phyloP scores from a whole-genome alignment of 2,797 vertebrate species.

The Hydrocynus forskahlii region DNA sequence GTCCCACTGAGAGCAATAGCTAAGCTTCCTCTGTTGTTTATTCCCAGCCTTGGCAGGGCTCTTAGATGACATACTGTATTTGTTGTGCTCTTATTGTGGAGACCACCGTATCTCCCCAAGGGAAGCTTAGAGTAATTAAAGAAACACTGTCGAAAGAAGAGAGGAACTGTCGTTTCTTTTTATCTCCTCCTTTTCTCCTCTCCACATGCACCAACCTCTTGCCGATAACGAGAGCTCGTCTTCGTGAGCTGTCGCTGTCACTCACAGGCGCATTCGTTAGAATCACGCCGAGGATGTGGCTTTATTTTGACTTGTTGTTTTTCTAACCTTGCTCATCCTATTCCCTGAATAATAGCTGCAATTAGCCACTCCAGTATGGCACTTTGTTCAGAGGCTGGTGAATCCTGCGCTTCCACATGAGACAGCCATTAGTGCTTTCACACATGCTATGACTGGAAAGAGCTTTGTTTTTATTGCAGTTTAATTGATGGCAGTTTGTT shows the following conservation, averaged over 20 bases:
- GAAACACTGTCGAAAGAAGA: constrained; percentile 35
- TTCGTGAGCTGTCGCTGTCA: background rate
- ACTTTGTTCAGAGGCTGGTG: constrained; percentile 1
- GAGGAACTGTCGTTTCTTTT: constrained; percentile 28
- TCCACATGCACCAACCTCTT: constrained; percentile 8
- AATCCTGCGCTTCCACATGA: constrained; percentile 10
- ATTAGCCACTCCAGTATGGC: constrained; percentile 11
- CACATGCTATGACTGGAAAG: constrained; percentile 15
- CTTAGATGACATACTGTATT: constrained; percentile 42
- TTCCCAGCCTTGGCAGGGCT: constrained; percentile 27
- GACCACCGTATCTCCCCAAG: constrained; percentile 28
- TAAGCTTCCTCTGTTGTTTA: constrained; percentile 39
- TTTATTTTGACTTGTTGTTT: constrained; percentile 21
- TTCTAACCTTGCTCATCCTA: constrained; percentile 17
- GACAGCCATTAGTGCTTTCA: constrained; percentile 17
- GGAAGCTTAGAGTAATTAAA: constrained; percentile 50
- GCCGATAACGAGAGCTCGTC: constrained; percentile 12
- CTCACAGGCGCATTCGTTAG: background rate
- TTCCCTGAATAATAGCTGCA: constrained; percentile 41
- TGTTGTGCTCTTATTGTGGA: constrained; percentile 32
- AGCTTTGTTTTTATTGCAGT: constrained; percentile 26
- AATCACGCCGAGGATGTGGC: constrained; percentile 12
- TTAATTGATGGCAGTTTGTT: constrained; percentile 31
- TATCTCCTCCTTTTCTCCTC: constrained; percentile 27
- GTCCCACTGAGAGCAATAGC: constrained; percentile 40